phyloP scores from a whole-genome alignment of 2,888 invertebrate species.

The Laothoe populi region DNA sequence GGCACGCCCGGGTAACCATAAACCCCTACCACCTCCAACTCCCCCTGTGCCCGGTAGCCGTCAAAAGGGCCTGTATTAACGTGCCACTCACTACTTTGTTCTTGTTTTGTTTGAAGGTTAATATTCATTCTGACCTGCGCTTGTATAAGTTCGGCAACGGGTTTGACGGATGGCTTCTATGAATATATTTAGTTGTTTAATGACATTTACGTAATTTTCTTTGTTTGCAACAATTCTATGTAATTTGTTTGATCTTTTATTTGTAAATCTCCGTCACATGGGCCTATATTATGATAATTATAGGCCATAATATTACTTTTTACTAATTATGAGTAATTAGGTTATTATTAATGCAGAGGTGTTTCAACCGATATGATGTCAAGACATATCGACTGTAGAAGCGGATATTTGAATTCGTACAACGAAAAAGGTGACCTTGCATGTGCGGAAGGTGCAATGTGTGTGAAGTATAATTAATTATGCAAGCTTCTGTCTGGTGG shows the following conservation, averaged over 20 bases:
- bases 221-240: background rate
- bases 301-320: background rate
- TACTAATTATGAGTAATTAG: too few relatives aligned
- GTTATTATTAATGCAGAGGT: background rate
- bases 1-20: slow-evolving; percentile 68
- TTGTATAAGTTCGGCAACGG: slow-evolving; percentile 35
- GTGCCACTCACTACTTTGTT: slow-evolving; percentile 77
- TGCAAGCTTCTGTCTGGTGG: slow-evolving; percentile 78
- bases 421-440: slow-evolving; percentile 75
- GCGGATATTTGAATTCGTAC: slow-evolving; percentile 44
- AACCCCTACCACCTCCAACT: slow-evolving; percentile 52
- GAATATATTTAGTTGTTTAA: slow-evolving; percentile 10
- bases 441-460: slow-evolving; percentile 70
- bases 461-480: slow-evolving; percentile 79
- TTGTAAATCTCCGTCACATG: background rate
- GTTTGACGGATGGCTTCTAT: slow-evolving; percentile 25
- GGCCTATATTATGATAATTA: too few relatives aligned
- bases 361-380: background rate
- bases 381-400: slow-evolving; percentile 19
- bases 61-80: slow-evolving; percentile 71
- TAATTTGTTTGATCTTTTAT: background rate
- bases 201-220: background rate
- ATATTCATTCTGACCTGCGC: slow-evolving; percentile 72
- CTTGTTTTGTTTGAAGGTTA: slow-evolving; percentile 84
- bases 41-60: slow-evolving; percentile 43